A percentile compares a stretch with the other conserved stretches of the same genome.
Conservation (phyloP, 2,888 invertebrate species). For the Aphodius sticticus region DNA sequence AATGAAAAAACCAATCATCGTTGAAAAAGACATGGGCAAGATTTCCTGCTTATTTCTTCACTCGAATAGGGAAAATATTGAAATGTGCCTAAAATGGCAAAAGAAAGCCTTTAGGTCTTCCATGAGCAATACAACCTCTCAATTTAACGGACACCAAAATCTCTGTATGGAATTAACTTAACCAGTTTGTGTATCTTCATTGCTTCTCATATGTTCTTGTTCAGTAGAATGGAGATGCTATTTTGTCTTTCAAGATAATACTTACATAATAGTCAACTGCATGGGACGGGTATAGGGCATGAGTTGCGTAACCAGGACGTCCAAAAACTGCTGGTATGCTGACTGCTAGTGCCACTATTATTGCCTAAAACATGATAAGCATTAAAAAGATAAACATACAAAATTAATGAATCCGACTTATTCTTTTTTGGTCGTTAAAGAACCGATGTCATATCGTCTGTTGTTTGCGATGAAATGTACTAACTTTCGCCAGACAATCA, state of each 20-base stretch:
- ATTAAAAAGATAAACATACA: neutral
- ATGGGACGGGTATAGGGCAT: conserved; percentile 59
- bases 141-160: too few relatives aligned
- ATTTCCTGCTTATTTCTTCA: too few relatives aligned
- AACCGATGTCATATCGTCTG: neutral
- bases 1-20: too few relatives aligned
- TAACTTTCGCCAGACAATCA: neutral
- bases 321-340: conserved; percentile 46
- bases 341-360: conserved; percentile 37
- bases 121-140: too few relatives aligned
- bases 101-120: too few relatives aligned
- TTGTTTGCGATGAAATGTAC: conserved; percentile 9
- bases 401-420: neutral
- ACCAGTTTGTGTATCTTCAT: neutral
- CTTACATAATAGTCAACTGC: conserved; percentile 71
- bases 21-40: too few relatives aligned
- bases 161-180: neutral
- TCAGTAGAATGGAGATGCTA: too few relatives aligned
- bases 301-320: conserved; percentile 46
- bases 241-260: conserved; percentile 38
- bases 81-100: too few relatives aligned
- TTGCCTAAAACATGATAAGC: neutral
- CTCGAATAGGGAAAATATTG: too few relatives aligned
- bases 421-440: neutral
- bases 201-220: neutral